A percentile compares a stretch with the other conserved stretches of the same genome.
Evolutionary conservation across 1,140 invertebrate species (phyloP).

Genomic region (Drosophila obscura): DNA sequence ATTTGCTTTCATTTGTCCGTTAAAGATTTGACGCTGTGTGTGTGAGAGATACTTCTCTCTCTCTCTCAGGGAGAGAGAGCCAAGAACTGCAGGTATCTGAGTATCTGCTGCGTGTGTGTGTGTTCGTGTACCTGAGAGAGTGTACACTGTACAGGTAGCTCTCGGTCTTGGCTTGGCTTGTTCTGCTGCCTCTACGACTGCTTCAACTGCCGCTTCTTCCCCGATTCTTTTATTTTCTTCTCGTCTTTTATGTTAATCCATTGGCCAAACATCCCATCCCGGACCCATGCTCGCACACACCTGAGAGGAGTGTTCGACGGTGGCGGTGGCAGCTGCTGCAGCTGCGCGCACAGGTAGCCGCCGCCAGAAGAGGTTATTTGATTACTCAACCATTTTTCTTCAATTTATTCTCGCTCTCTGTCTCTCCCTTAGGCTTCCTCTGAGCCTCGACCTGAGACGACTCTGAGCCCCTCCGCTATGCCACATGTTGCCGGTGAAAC

Average conservation of each 20-base stretch:
- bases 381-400: constrained; percentile 77
- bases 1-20: constrained; percentile 82
- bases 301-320: constrained; percentile 43
- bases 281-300: constrained; percentile 45
- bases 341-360: constrained; percentile 44
- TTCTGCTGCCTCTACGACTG: constrained; percentile 6
- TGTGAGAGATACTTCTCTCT: constrained; percentile 22
- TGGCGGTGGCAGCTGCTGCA: constrained; percentile 73
- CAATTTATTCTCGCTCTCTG: constrained; percentile 11
- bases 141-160: constrained; percentile 53
- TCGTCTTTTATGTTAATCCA: constrained; percentile 68
- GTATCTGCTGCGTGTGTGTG: constrained; percentile 7
- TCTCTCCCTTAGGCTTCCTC: constrained; percentile 39
- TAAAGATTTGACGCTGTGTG: constrained; percentile 44
- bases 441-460: constrained; percentile 18
- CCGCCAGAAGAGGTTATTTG: constrained; percentile 69
- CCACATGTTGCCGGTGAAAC: constrained; percentile 54
- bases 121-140: constrained; percentile 9
- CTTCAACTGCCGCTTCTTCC: constrained; percentile 7
- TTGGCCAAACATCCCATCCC: constrained; percentile 48
- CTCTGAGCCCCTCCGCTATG: constrained; percentile 19
- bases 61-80: constrained; percentile 7
- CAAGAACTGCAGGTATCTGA: constrained; percentile 4
- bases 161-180: constrained; percentile 56
- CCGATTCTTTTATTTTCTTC: constrained; percentile 18